A percentile compares a stretch with the other conserved stretches of the same genome.
Evolutionary conservation across 2,797 vertebrate genomes (phyloP).

Genomic region (Epinephelus coioides): DNA sequence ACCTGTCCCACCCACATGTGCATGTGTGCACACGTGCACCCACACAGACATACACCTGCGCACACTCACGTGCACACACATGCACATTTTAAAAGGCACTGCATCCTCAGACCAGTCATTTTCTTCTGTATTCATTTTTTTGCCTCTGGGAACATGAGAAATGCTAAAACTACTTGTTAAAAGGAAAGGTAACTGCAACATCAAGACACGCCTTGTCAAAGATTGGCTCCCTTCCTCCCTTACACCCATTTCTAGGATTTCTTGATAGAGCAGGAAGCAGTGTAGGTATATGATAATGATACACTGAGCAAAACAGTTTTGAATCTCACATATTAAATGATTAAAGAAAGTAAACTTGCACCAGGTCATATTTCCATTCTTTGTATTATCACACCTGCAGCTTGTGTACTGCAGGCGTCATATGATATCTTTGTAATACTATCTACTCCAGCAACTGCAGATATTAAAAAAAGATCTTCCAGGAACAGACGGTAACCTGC

Average conservation of each 20-base stretch:
- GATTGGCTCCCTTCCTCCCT: conserved; percentile 5
- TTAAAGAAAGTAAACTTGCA: background rate
- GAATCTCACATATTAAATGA: background rate
- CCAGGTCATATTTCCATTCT: background rate
- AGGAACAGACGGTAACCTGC: conserved; percentile 22
- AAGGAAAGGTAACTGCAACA: conserved; percentile 24
- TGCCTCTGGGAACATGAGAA: conserved; percentile 41
- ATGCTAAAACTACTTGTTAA: conserved; percentile 44
- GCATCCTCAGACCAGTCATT: conserved; percentile 47
- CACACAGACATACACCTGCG: conserved; percentile 35
- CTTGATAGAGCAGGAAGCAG: conserved; percentile 1
- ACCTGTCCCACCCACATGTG: conserved; percentile 76
- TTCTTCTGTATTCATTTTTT: conserved; percentile 29
- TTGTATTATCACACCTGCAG: background rate
- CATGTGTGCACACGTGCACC: conserved; percentile 32
- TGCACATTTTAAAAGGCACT: conserved; percentile 35
- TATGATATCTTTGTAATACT: conserved; percentile 7
- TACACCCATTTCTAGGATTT: conserved; percentile 35
- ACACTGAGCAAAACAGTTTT: background rate
- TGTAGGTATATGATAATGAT: background rate
- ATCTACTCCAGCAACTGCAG: background rate
- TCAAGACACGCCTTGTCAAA: conserved; percentile 32
- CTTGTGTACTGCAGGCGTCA: background rate
- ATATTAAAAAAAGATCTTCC: background rate
- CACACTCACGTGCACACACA: conserved; percentile 15